Evolutionary conservation across 2,888 invertebrate species (phyloP), one percentile per base, ranked within the genome.

Genomic region (Volucella inanis): DNA sequence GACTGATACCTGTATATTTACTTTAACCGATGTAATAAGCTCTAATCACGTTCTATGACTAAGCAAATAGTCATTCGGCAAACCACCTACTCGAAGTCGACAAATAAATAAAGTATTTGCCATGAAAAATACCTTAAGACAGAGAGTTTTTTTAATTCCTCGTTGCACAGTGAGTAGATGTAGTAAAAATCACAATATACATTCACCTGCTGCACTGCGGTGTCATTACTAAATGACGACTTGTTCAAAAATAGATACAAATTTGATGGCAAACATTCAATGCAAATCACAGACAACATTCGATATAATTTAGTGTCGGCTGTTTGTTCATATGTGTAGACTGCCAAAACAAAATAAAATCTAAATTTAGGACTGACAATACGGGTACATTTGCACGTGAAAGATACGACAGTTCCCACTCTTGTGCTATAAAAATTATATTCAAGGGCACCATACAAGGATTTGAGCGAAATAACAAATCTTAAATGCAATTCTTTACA

Each of bases 271-370:
- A 50, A 55, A 45, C 78, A 74, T 83, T 78, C 68, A 74, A 74
- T 83, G 74, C 78, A 74, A 83, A 78, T 83, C 74, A 78, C 78
- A 78, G 72, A 68, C 72, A 71, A 18, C 31, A 6, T 6, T 31
- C 31, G 64, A 61, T 50, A 45, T 41, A 45, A 14, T 55, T 59
- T 54, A 72, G 47, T 61, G 49, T 72, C 61, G 22, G 49, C 38
- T 54, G 54, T 61, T 61, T 31, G 6, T 6, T 31, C 31, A 31
- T 3, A 31, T 6, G 31, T 50, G 8, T 9, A 57, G 39, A 62
- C 10, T 43, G 18, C 49, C 45, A 61, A 39, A 12, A 50, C 14
- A 61, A 54, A 31, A 31, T 31, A 31, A 71, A 39, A 54, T 67
- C 77, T 67, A 57, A 72, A 72, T 68, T 62, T 68, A 68, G 67